Evolutionary conservation across 2,888 invertebrate genomes (phyloP).

Genomic region (Galeopsomyia nigrocyanea): DNA sequence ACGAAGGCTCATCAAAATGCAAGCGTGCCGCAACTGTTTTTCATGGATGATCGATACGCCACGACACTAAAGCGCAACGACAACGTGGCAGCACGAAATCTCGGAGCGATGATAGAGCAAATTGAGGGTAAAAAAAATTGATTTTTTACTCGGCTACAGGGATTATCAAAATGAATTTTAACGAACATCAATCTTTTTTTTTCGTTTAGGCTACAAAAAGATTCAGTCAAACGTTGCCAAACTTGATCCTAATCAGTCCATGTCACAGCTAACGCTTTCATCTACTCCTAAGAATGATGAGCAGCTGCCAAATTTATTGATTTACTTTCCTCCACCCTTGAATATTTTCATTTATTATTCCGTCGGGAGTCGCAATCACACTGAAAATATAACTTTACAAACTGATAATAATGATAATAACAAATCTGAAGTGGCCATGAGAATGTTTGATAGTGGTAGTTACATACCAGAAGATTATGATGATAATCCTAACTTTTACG

Average conservation of each 20-base stretch:
- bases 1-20: background rate
- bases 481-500: too few species aligned
- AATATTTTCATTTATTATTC: constrained; percentile 43
- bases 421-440: too few species aligned
- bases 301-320: constrained; percentile 29
- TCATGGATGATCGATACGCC: background rate
- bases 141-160: background rate
- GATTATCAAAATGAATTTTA: background rate
- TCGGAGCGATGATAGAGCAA: constrained; percentile 11
- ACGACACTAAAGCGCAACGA: background rate
- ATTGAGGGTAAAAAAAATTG: constrained; percentile 15
- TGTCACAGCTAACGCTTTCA: background rate
- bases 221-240: constrained; percentile 17
- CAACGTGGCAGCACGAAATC: too few species aligned
- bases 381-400: background rate
- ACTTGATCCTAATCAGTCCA: background rate
- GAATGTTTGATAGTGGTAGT: too few species aligned
- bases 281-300: background rate
- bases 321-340: constrained; percentile 44
- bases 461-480: too few species aligned
- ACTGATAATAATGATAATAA: background rate
- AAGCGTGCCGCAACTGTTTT: constrained; percentile 13
- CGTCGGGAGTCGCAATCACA: background rate
- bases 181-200: background rate
- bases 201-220: constrained; percentile 19